Evolutionary conservation across 2,113 vertebrate species (phyloP).

Genomic region (Syngnathus typhle): DNA sequence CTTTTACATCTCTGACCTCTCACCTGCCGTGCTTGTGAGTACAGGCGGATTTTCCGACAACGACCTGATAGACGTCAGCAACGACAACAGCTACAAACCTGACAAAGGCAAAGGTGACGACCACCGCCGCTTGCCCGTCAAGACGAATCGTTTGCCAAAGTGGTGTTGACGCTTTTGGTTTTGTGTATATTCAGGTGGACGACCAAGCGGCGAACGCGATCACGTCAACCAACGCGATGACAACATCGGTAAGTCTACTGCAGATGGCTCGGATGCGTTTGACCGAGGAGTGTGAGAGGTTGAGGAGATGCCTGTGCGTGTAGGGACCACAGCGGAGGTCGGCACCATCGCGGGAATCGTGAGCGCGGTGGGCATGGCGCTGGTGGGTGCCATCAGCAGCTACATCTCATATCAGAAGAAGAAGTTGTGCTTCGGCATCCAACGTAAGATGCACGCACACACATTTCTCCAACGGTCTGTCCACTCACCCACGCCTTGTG

Average conservation of each 20-base stretch:
- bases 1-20: background rate
- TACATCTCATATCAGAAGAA: slow-evolving; percentile 98
- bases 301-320: slow-evolving; percentile 12
- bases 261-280: background rate
- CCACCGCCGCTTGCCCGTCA: background rate
- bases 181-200: slow-evolving; percentile 13
- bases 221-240: slow-evolving; percentile 31
- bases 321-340: slow-evolving; percentile 67
- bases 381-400: slow-evolving; percentile 83
- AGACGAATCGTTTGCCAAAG: background rate
- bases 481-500: background rate
- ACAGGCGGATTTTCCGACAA: slow-evolving; percentile 69
- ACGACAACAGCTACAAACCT: slow-evolving; percentile 69
- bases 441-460: slow-evolving; percentile 72
- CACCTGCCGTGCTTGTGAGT: background rate
- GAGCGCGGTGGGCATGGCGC: slow-evolving; percentile 83
- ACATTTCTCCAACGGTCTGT: no score
- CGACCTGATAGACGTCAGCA: slow-evolving; percentile 67
- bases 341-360: slow-evolving; percentile 86
- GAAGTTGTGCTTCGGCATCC: slow-evolving; percentile 92
- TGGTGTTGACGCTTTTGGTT: background rate
- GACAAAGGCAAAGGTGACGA: slow-evolving; percentile 81
- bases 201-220: slow-evolving; percentile 4
- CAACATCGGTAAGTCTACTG: slow-evolving; percentile 22
- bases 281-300: background rate